phyloP scores from a whole-genome alignment of 1,140 invertebrate species.

The Contarinia nasturtii region DNA sequence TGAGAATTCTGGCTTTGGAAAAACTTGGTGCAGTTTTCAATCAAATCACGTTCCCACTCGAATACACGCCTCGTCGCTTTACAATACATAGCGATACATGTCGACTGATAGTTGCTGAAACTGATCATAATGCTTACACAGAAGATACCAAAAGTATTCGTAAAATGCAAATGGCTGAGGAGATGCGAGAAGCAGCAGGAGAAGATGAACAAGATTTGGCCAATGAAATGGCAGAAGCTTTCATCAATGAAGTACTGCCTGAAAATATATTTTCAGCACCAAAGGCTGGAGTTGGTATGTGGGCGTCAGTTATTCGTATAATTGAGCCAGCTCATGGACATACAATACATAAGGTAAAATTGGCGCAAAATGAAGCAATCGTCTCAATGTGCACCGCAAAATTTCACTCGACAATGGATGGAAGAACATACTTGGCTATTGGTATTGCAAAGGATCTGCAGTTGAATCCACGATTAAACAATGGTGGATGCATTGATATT shows the following conservation, averaged over 20 bases:
- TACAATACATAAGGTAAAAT: conserved; percentile 56
- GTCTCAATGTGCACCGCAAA: conserved; percentile 51
- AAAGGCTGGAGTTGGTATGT: conserved; percentile 88
- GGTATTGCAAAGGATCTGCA: conserved; percentile 83
- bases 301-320: conserved; percentile 88
- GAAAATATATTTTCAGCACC: conserved; percentile 88
- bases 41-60: conserved; percentile 76
- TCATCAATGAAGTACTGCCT: conserved; percentile 85
- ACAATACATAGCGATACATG: conserved; percentile 84
- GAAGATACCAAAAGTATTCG: conserved; percentile 89
- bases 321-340: conserved; percentile 72
- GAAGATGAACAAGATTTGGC: conserved; percentile 89
- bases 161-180: conserved; percentile 61
- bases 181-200: conserved; percentile 92
- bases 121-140: conserved; percentile 97
- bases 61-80: conserved; percentile 93
- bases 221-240: conserved; percentile 90
- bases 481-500: conserved; percentile 15
- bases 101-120: conserved; percentile 85
- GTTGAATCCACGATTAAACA: conserved; percentile 46
- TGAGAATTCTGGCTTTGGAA: conserved; percentile 93
- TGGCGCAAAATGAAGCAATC: conserved; percentile 95
- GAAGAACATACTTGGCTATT: conserved; percentile 29
- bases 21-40: conserved; percentile 98
- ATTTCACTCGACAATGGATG: conserved; percentile 19